phyloP scores from a whole-genome alignment of 1,140 invertebrate genomes.

The Psix sp. region DNA sequence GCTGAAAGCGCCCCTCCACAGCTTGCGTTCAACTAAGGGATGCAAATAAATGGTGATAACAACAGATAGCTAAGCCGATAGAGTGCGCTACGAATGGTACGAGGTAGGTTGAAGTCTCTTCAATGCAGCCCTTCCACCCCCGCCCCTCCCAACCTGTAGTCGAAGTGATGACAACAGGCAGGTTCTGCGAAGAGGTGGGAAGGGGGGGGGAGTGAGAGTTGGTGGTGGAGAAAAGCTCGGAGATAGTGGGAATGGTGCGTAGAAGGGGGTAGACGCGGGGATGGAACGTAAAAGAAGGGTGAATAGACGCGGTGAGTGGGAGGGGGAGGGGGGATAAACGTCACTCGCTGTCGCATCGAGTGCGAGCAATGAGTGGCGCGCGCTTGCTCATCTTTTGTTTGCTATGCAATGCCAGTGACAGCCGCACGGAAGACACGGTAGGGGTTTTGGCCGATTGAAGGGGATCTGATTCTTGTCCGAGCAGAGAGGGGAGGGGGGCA shows the following conservation, averaged over 20 bases:
- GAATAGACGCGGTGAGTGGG: constrained; percentile 18
- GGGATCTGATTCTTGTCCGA: constrained; percentile 46
- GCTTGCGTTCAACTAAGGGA: constrained; percentile 65
- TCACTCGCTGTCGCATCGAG: constrained; percentile 75
- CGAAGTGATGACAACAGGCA: constrained; percentile 64
- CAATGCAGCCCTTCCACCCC: constrained; percentile 21
- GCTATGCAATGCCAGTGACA: constrained; percentile 72
- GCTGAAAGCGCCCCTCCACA: constrained; percentile 12
- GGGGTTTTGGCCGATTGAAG: constrained; percentile 37
- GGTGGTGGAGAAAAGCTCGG: constrained; percentile 41
- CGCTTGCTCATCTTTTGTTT: constrained; percentile 75
- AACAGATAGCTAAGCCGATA: constrained; percentile 71
- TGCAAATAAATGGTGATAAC: constrained; percentile 76
- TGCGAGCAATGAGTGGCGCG: constrained; percentile 74
- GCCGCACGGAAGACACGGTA: constrained; percentile 44
- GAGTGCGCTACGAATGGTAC: constrained; percentile 35
- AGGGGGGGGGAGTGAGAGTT: constrained; percentile 22
- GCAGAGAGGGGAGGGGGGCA: constrained; percentile 54
- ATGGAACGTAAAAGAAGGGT: constrained; percentile 4
- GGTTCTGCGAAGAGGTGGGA: constrained; percentile 9
- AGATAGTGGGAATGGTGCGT: constrained; percentile 42
- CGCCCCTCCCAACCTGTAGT: background rate
- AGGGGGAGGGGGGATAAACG: constrained; percentile 50
- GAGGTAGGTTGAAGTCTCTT: constrained; percentile 51
- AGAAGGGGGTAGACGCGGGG: constrained; percentile 24